These are phyloP conservation scores for Thripadectes ignobilis DNA, from an alignment of 2,797 vertebrate species.

Conservation along the genomic window DNA sequence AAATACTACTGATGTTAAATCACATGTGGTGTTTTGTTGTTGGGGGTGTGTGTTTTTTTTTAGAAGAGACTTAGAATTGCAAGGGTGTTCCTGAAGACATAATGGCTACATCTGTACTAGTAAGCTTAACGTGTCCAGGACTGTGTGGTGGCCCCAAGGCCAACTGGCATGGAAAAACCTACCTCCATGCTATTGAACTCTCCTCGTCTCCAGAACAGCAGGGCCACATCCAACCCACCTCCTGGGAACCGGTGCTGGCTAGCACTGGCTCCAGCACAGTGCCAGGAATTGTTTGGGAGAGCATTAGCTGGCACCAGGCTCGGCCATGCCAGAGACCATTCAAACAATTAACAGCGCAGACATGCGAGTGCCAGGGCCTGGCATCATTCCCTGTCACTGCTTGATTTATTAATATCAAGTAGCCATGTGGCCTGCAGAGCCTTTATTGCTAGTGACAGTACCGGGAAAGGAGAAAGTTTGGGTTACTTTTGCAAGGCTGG, in stretches of 20 bases:
- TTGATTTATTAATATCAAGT: slow-evolving; percentile 53
- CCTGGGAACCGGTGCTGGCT: neutral
- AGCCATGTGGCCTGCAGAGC: slow-evolving; percentile 53
- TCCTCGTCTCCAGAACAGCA: slow-evolving; percentile 15
- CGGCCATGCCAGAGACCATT: neutral
- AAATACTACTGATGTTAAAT: slow-evolving; percentile 67
- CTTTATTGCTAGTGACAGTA: slow-evolving; percentile 60
- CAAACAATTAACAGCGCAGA: neutral
- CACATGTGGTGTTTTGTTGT: slow-evolving; percentile 17
- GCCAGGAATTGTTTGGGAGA: slow-evolving; percentile 51
- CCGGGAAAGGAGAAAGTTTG: slow-evolving; percentile 43
- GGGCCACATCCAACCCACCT: slow-evolving; percentile 44
- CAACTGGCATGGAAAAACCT: slow-evolving; percentile 35
- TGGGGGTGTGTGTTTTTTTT: neutral
- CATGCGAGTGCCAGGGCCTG: slow-evolving; percentile 30
- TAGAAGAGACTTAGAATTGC: neutral
- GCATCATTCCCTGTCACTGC: neutral
- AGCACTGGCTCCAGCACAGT: neutral
- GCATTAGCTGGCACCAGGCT: neutral
- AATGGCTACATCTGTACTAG: slow-evolving; percentile 42
- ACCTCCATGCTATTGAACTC: slow-evolving; percentile 34
- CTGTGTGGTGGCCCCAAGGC: neutral
- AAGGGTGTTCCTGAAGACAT: slow-evolving; percentile 30
- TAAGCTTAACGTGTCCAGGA: slow-evolving; percentile 4
- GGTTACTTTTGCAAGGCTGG: slow-evolving; percentile 36